Evolutionary conservation across 2,797 vertebrate genomes (phyloP).

Genomic region (Clarias laeviceps): DNA sequence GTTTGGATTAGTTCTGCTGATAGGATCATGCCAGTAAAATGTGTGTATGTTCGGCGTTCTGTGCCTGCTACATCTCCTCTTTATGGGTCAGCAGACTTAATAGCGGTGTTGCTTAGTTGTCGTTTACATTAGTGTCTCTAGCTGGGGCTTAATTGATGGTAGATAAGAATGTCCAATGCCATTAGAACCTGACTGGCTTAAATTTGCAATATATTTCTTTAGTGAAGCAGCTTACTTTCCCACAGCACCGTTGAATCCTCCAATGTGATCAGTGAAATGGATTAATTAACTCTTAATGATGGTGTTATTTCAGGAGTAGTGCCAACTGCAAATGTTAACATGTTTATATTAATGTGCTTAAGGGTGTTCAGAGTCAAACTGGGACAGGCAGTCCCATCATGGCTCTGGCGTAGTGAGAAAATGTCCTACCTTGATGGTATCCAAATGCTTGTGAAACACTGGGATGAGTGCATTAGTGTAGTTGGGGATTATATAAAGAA

Average conservation of each 20-base stretch:
- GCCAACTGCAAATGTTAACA: not conserved
- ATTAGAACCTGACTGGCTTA: not conserved
- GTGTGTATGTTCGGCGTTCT: slow-evolving; percentile 11
- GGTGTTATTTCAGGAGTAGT: not conserved
- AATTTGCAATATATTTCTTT: not conserved
- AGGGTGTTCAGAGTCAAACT: too few species aligned
- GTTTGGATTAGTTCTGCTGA: slow-evolving; percentile 46
- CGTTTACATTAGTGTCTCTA: slow-evolving; percentile 3
- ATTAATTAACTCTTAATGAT: not conserved
- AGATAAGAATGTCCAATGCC: not conserved
- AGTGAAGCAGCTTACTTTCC: not conserved
- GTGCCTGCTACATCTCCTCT: not conserved
- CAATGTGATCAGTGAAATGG: not conserved
- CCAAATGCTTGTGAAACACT: too few species aligned
- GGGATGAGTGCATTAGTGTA: too few species aligned
- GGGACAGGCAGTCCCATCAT: too few species aligned
- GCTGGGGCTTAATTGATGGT: not conserved
- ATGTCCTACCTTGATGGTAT: too few species aligned
- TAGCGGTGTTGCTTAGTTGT: not conserved
- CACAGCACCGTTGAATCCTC: not conserved
- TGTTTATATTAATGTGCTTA: not conserved
- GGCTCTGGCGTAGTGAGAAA: too few species aligned
- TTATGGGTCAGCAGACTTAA: slow-evolving; percentile 9
- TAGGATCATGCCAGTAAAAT: slow-evolving; percentile 39
- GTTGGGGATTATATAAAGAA: too few species aligned